Percentiles rank a stretch among this genome's conserved stretches.
Evolutionary conservation across 2,113 vertebrate species (phyloP).

Genomic region (Nothobranchius kuhntae): DNA sequence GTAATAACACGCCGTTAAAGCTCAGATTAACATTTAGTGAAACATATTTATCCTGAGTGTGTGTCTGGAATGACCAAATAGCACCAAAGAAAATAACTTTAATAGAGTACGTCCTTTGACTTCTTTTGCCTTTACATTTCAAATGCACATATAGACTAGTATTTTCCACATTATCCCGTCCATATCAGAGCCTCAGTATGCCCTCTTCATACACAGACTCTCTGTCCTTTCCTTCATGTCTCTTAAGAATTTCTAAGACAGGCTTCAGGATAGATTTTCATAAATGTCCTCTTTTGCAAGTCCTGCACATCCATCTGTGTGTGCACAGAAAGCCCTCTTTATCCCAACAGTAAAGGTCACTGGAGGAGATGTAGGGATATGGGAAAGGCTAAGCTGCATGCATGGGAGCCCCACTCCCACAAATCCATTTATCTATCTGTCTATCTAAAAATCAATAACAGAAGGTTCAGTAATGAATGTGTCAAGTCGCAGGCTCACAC

Average conservation of each 20-base stretch:
- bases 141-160: conserved; percentile 78
- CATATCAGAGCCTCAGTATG: conserved; percentile 66
- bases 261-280: conserved; percentile 72
- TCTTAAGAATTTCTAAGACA: conserved; percentile 68
- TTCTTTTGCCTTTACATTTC: conserved; percentile 64
- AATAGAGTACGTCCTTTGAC: conserved; percentile 41
- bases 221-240: conserved; percentile 74
- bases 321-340: conserved; percentile 54
- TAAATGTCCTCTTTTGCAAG: conserved; percentile 74
- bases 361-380: conserved; percentile 62
- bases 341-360: conserved; percentile 74
- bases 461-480: conserved; percentile 60
- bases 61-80: conserved; percentile 44
- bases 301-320: conserved; percentile 58
- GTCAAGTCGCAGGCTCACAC: conserved; percentile 43
- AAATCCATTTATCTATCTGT: conserved; percentile 19
- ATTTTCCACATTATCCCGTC: conserved; percentile 62
- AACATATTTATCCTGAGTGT: conserved; percentile 43
- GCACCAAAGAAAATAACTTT: conserved; percentile 50
- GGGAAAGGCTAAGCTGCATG: conserved; percentile 67
- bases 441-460: conserved; percentile 69
- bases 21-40: conserved; percentile 32
- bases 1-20: conserved; percentile 15
- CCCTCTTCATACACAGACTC: conserved; percentile 64
- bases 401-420: conserved; percentile 22